phyloP scores from a whole-genome alignment of 2,797 vertebrate genomes.

The Acropternis orthonyx region DNA sequence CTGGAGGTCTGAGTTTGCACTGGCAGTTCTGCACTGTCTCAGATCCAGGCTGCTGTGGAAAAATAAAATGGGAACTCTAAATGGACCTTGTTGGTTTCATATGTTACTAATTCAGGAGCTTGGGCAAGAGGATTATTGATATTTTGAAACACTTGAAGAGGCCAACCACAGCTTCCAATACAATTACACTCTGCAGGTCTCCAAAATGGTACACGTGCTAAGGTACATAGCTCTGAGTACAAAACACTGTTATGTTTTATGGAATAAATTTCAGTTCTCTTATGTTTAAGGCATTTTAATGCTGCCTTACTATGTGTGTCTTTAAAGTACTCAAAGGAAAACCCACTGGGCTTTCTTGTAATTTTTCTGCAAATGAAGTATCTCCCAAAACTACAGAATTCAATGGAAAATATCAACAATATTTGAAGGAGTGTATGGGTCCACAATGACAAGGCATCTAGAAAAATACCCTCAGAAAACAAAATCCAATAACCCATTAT shows the following conservation, averaged over 20 bases:
- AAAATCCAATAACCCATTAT: background rate
- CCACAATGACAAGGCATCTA: background rate
- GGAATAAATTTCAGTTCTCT: background rate
- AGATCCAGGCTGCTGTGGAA: background rate
- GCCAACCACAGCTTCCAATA: background rate
- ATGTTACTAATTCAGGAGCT: background rate
- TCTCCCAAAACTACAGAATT: background rate
- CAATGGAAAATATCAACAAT: rapidly evolving
- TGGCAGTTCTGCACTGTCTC: background rate
- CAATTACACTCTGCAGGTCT: background rate
- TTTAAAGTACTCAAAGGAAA: background rate
- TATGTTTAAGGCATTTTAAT: background rate
- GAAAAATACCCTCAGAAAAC: background rate
- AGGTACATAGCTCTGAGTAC: background rate
- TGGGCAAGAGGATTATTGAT: background rate
- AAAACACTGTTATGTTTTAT: rapidly evolving
- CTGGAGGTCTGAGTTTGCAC: background rate
- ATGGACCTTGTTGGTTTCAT: background rate
- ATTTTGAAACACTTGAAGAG: background rate
- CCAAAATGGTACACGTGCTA: background rate
- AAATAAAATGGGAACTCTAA: background rate
- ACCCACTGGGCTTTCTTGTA: background rate
- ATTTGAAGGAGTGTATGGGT: background rate
- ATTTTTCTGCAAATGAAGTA: background rate
- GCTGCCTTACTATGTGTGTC: background rate